These are phyloP conservation scores for Cydia fagiglandana DNA, from an alignment of 1,140 invertebrate species.

Conservation along the genomic window DNA sequence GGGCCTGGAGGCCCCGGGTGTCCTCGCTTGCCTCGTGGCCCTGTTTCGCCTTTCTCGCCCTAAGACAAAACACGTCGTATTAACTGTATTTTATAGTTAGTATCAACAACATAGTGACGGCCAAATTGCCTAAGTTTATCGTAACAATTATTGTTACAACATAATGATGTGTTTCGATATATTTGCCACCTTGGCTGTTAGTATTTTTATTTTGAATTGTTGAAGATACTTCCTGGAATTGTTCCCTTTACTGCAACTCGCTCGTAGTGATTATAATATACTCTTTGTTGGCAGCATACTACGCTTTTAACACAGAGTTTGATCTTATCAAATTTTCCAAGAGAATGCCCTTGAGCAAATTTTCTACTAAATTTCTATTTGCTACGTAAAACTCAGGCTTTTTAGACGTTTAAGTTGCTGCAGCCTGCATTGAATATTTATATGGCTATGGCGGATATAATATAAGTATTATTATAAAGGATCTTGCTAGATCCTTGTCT, in stretches of 20 bases:
- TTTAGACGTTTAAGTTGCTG: not conserved
- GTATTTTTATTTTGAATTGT: not conserved
- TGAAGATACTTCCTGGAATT: not conserved
- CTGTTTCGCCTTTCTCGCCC: conserved; percentile 90
- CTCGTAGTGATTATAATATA: no score
- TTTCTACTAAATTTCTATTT: not conserved
- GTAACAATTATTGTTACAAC: no score
- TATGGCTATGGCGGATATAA: no score
- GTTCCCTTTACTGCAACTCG: not conserved
- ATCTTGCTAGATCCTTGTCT: no score
- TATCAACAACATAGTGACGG: no score
- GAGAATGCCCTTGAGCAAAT: not conserved
- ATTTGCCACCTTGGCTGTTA: no score
- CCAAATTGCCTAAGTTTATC: no score
- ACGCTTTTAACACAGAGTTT: not conserved
- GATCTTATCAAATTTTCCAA: not conserved
- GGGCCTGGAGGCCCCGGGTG: conserved; percentile 86
- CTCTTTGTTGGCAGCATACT: no score
- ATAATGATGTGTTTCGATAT: no score
- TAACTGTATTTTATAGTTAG: conserved; percentile 4
- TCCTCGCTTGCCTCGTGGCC: conserved; percentile 87
- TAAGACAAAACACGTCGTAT: conserved; percentile 45
- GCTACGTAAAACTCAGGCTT: not conserved
- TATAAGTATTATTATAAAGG: no score
- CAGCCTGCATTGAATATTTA: no score